Percentiles rank a stretch among this genome's conserved stretches.
Evolutionary conservation across 2,888 invertebrate genomes (phyloP).

Genomic region (Sminthurides aquaticus): DNA sequence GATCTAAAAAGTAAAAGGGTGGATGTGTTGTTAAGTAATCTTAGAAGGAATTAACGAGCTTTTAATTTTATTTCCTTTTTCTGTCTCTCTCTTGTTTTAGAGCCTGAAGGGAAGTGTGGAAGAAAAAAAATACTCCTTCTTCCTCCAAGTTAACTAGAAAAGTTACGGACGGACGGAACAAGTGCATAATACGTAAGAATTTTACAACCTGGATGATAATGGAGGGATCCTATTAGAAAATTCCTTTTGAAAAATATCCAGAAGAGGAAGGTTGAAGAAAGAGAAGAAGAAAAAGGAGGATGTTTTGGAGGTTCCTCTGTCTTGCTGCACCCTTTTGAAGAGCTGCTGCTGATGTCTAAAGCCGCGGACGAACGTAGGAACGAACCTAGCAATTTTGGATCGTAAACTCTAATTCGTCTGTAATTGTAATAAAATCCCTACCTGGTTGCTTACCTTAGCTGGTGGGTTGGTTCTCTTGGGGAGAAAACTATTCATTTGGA

Average conservation of each 20-base stretch:
- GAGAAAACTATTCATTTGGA: no score
- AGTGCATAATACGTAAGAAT: no score
- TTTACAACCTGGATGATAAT: constrained; percentile 1
- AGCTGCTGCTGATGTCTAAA: no score
- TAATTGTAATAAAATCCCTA: constrained; percentile 9
- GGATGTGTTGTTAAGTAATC: constrained; percentile 2
- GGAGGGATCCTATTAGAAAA: constrained; percentile 3
- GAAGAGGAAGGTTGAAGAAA: no score
- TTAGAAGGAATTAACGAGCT: constrained; percentile 5
- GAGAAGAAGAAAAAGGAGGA: no score
- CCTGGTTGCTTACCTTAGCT: no score
- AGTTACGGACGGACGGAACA: not conserved
- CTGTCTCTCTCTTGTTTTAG: not conserved
- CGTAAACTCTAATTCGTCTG: constrained; percentile 3
- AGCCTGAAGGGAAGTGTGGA: not conserved
- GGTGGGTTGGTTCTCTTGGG: not conserved
- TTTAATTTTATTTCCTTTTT: constrained; percentile 8
- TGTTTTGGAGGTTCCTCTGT: no score
- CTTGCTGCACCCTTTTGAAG: no score
- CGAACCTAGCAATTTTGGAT: constrained; percentile 2
- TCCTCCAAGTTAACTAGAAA: not conserved
- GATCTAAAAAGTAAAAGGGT: not conserved
- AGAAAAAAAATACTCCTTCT: no score
- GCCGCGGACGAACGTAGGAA: no score
- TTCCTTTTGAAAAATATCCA: no score